phyloP scores from a whole-genome alignment of 2,797 vertebrate species.

The Amblyopsis hoosieri region DNA sequence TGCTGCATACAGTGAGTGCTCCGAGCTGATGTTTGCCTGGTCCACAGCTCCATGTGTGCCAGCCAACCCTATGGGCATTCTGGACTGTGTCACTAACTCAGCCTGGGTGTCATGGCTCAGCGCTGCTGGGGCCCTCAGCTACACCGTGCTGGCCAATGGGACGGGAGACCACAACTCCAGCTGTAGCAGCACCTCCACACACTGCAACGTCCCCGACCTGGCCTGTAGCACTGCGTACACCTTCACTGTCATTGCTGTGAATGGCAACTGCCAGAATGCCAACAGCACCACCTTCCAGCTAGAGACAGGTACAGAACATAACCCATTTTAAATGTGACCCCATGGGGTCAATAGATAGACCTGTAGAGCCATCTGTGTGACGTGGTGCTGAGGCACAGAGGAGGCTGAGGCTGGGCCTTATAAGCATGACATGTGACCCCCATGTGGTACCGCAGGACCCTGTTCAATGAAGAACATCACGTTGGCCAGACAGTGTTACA shows the following conservation, averaged over 20 bases:
- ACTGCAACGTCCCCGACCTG: slow-evolving; percentile 68
- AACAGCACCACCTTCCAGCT: slow-evolving; percentile 60
- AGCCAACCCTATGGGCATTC: slow-evolving; percentile 32
- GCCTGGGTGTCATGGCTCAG: slow-evolving; percentile 71
- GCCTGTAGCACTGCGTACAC: slow-evolving; percentile 72
- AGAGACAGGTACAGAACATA: slow-evolving; percentile 67
- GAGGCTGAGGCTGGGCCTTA: too few relatives aligned
- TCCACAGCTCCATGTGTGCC: slow-evolving; percentile 76
- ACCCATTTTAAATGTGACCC: neutral
- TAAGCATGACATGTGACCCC: neutral
- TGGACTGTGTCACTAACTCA: slow-evolving; percentile 76
- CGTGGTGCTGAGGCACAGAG: too few relatives aligned
- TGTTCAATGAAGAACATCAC: slow-evolving; percentile 67
- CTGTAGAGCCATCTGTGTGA: too few relatives aligned
- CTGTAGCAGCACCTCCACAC: slow-evolving; percentile 47
- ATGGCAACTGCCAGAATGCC: slow-evolving; percentile 65
- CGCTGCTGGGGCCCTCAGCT: slow-evolving; percentile 64
- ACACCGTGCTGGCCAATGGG: slow-evolving; percentile 56
- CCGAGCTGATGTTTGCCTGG: neutral
- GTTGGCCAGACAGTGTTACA: slow-evolving; percentile 60
- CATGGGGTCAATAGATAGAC: neutral
- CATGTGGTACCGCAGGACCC: slow-evolving; percentile 59
- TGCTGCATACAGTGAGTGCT: neutral
- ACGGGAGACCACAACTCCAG: slow-evolving; percentile 47
- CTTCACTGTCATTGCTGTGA: slow-evolving; percentile 63